Conservation (phyloP, 2,113 vertebrate genomes). For the Cephalophus harveyi region DNA sequence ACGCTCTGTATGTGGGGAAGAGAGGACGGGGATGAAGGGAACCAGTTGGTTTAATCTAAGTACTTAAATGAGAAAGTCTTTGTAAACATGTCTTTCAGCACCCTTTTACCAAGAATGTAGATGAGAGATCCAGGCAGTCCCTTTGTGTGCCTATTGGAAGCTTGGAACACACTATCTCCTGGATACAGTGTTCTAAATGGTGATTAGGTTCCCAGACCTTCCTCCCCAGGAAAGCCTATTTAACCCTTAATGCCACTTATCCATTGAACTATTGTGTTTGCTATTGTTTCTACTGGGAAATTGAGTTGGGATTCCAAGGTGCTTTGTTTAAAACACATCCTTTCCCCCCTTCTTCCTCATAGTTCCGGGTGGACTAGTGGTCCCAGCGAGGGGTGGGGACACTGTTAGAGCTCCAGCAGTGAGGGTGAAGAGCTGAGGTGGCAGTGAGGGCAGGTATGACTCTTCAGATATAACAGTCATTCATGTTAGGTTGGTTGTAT, state of each 20-base stretch:
- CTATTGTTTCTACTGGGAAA: constrained; percentile 46
- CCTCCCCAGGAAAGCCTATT: constrained; percentile 49
- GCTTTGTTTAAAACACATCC: constrained; percentile 37
- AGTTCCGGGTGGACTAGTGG: neutral
- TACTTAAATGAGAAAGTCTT: constrained; percentile 3
- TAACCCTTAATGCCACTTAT: constrained; percentile 34
- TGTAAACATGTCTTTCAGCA: constrained; percentile 1
- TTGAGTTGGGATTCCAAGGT: constrained; percentile 27
- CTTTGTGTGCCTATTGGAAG: neutral
- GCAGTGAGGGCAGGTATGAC: neutral
- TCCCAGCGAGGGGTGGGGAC: neutral
- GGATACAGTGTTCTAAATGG: constrained; percentile 10
- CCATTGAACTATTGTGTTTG: constrained; percentile 27
- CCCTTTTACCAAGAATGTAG: neutral
- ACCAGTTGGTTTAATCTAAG: neutral
- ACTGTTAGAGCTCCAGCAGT: neutral
- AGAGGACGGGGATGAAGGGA: neutral
- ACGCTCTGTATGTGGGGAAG: neutral
- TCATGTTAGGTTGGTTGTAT: neutral
- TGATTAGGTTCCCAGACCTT: constrained; percentile 60
- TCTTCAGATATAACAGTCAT: neutral
- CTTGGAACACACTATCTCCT: constrained; percentile 20
- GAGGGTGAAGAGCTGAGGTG: neutral
- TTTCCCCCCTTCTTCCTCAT: neutral
- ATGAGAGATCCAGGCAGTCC: constrained; percentile 22